phyloP scores from a whole-genome alignment of 35 echinoderm and acorn worm genomes.

The Apostichopus japonicus region DNA sequence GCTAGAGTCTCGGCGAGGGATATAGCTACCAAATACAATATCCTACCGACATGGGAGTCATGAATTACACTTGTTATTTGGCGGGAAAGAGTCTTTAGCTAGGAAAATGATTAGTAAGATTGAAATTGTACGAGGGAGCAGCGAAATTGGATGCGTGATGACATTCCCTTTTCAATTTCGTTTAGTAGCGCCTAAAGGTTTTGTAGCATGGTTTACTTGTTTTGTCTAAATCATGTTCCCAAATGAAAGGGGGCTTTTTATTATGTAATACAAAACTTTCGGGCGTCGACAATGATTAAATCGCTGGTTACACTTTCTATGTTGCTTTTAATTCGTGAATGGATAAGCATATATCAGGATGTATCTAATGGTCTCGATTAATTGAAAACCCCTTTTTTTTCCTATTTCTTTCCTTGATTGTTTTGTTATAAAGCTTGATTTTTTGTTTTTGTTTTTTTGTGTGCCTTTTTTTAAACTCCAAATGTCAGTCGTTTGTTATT shows the following conservation, averaged over 20 bases:
- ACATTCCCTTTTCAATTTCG: conserved; percentile 62
- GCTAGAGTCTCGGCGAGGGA: background rate
- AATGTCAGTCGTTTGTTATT: conserved; percentile 7
- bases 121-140: conserved; percentile 59
- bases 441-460: no score
- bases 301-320: conserved; percentile 2
- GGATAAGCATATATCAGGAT: conserved; percentile 57
- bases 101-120: conserved; percentile 62
- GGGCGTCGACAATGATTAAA: conserved; percentile 52
- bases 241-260: conserved; percentile 37
- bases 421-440: background rate
- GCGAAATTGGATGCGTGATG: conserved; percentile 61
- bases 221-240: conserved; percentile 62
- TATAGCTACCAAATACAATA: conserved; percentile 35
- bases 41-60: conserved; percentile 46
- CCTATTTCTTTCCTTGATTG: background rate
- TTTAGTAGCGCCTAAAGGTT: conserved; percentile 47
- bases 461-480: background rate
- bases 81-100: conserved; percentile 38
- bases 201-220: conserved; percentile 20
- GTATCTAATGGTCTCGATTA: conserved; percentile 25
- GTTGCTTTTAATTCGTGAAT: conserved; percentile 55
- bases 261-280: conserved; percentile 65
- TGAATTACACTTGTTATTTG: conserved; percentile 63
- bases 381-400: conserved; percentile 12